These are phyloP conservation scores for Cotesia vestalis DNA, from an alignment of 1,140 invertebrate species.

Conservation along the genomic window DNA sequence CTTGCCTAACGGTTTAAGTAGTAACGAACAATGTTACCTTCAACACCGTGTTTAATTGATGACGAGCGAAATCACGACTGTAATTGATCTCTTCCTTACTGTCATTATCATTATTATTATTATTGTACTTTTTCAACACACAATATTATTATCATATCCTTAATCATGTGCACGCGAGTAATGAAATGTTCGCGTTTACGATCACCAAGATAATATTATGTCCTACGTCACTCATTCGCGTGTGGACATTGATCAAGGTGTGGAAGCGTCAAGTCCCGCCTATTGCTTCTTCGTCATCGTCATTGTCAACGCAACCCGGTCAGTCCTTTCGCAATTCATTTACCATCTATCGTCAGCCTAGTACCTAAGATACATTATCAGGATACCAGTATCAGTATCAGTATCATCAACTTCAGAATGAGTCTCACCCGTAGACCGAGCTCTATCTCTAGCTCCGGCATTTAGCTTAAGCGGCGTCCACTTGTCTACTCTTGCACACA, in stretches of 20 bases:
- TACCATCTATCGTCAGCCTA: no score
- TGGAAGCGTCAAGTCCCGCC: neutral
- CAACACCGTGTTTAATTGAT: no score
- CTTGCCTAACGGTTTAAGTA: constrained; percentile 49
- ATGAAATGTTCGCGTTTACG: constrained; percentile 6
- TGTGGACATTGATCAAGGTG: constrained; percentile 20
- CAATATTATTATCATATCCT: neutral
- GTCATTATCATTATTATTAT: no score
- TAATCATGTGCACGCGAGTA: neutral
- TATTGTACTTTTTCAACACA: no score
- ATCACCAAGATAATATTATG: neutral
- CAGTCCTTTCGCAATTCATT: neutral
- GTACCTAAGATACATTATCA: neutral
- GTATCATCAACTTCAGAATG: no score
- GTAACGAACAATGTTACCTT: constrained; percentile 41
- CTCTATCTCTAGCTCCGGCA: no score
- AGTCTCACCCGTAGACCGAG: no score
- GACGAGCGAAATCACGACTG: no score
- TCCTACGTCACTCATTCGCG: constrained; percentile 6
- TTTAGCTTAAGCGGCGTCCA: no score
- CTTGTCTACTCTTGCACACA: no score
- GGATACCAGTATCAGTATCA: no score
- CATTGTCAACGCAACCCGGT: neutral
- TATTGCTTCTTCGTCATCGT: constrained; percentile 13
- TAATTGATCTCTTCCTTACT: no score